A percentile compares a stretch with the other conserved stretches of the same genome.
Conservation (phyloP, 2,113 vertebrate species). For the Argyrosomus japonicus region DNA sequence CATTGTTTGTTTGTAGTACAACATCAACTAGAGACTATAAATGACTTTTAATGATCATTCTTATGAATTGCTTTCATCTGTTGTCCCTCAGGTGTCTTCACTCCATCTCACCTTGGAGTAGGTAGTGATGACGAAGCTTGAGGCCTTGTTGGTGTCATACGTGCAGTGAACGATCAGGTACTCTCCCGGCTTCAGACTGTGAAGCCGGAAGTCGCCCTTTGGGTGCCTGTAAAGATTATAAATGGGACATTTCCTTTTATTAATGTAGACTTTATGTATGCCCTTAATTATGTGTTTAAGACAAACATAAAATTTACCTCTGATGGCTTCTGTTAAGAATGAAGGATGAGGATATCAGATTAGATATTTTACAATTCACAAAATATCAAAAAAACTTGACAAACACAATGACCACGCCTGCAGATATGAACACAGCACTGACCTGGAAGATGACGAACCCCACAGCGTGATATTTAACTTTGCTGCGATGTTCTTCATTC, state of each 20-base stretch:
- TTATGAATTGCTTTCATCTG: not conserved
- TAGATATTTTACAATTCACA: not conserved
- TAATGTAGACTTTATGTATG: not conserved
- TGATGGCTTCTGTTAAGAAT: not conserved
- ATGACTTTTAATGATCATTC: not conserved
- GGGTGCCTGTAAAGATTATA: not conserved
- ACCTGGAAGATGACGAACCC: slow-evolving; percentile 7
- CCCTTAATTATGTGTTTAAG: not conserved
- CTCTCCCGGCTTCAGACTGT: slow-evolving; percentile 2
- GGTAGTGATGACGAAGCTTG: slow-evolving; percentile 1
- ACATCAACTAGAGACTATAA: not conserved
- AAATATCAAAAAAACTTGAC: not conserved
- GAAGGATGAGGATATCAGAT: not conserved
- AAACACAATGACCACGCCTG: not conserved
- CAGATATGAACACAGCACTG: not conserved
- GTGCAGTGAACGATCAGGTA: slow-evolving; percentile 12
- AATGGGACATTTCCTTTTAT: not conserved
- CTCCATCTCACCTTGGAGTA: slow-evolving; percentile 18
- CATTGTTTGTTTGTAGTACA: not conserved
- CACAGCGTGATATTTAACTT: not conserved
- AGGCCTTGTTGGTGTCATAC: not conserved
- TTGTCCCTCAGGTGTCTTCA: not conserved
- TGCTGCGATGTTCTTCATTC: slow-evolving; percentile 1
- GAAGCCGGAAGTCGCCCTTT: not conserved
- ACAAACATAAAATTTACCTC: not conserved